Evolutionary conservation across 2,888 invertebrate genomes (phyloP), one percentile per base, ranked within the genome.

Genomic region (Phasia obesa): DNA sequence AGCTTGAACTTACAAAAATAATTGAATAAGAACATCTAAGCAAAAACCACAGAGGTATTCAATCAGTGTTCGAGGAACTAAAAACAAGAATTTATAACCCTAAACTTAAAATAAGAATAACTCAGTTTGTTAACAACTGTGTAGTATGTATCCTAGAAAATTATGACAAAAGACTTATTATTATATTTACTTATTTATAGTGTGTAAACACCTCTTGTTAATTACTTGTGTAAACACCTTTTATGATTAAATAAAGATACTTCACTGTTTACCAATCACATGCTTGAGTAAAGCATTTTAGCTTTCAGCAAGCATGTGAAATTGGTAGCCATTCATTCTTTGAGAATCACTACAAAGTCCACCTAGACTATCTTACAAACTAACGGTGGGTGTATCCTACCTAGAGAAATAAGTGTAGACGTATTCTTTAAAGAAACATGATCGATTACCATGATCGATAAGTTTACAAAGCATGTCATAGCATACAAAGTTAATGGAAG

Each of bases 91-190:
- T 80, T 15, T 85, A 76, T 67, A 67, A 84, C n/a, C 83, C 85
- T n/a, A 81, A 84, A 25, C 57, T 84, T 25, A 73, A 67, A 42
- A 35, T 42, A 53, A 65, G 62, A 31, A 84, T 85, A 49, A 84
- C 81, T 0, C 65, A 84, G 49, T 84, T 84, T 38, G 76, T 84
- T 1, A 86, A 86, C 27, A 55, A 55, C 5, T 55, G 31, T 4
- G 31, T 31, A 55, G 11, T 31, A 31, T 27, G 17, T 55, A 55
- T 17, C 2, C 2, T 31, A 31, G 55, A 55, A 55, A 55, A 31
- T 27, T 55, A 55, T 17, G 31, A 31, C 31, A 55, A 31, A 55
- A 31, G 55, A 55, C n/a, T n/a, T n/a, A n/a, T n/a, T n/a, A n/a
- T n/a, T n/a, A 27, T 27, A 27, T 27, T 27, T 27, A 6, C 27